Evolutionary conservation across 2,113 vertebrate genomes (phyloP).

Genomic region (Progne subis): DNA sequence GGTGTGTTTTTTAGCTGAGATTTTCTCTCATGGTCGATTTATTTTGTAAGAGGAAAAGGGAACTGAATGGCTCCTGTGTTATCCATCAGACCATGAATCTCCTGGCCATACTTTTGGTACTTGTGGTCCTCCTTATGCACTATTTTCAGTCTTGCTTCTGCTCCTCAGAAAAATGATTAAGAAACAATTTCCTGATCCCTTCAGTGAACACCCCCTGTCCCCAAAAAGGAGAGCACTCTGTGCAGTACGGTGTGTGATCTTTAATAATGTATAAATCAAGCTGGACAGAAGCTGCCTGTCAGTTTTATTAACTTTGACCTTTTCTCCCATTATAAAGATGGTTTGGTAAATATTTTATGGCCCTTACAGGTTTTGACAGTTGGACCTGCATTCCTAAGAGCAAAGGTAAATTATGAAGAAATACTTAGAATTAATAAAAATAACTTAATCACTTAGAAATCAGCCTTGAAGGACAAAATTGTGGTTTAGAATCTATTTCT

Average conservation of each 20-base stretch:
- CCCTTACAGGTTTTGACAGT: conserved; percentile 77
- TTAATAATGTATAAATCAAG: conserved; percentile 79
- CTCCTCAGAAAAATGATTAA: conserved; percentile 10
- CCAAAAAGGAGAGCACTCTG: conserved; percentile 7
- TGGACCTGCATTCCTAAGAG: conserved; percentile 65
- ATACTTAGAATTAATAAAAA: conserved; percentile 64
- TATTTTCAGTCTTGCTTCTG: conserved; percentile 9
- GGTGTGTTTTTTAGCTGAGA: not conserved
- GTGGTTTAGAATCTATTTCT: not conserved
- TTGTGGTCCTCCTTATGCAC: not conserved
- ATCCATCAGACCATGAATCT: not conserved
- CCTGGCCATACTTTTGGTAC: not conserved
- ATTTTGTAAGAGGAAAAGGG: conserved; percentile 16
- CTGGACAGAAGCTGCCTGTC: conserved; percentile 74
- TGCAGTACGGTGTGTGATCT: conserved; percentile 45
- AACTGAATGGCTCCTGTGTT: not conserved
- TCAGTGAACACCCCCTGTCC: not conserved
- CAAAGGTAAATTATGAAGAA: not conserved
- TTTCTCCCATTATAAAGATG: conserved; percentile 77
- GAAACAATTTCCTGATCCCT: conserved; percentile 43
- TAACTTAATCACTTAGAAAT: conserved; percentile 22
- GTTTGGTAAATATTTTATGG: conserved; percentile 82
- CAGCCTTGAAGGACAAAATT: conserved; percentile 10
- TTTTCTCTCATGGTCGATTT: not conserved
- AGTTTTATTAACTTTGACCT: conserved; percentile 85